Base-by-base conservation (phyloP, 2,888 invertebrate species). In the Crematogaster levior region DNA sequence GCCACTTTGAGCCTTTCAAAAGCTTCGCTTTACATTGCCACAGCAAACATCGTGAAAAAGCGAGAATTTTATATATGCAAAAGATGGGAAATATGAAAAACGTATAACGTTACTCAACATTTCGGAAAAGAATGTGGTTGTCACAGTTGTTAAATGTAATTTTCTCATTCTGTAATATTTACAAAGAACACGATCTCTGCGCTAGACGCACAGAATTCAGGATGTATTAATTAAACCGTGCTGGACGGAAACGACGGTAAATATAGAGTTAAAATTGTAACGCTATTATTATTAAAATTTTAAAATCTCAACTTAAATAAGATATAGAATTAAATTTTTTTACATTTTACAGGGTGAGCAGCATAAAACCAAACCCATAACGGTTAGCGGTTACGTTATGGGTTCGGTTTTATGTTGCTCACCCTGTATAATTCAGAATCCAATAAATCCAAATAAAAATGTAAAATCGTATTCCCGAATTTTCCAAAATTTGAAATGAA, bases 1-100 rank as follows among this genome's bases (percentile, higher is more conserved):
- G 40, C 72, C 37, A 40, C 27, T 56, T 72, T 27, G 18, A 7
- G 24, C n/a, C 24, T 72, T 56, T 72, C 72, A 43, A 3, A 24
- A 37, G n/a, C 27, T 15, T n/a, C 37, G 37, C 6, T 72, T 53
- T 72, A 12, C n/a, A 27, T n/a, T n/a, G 56, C 18, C 34, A n/a
- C 18, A 12, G 27, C 15, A 12, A 56, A 40, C 24, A 12, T 18
- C 21, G 56, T 12, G n/a, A 9, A 37, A 72, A 27, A 40, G n/a
- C 7, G 12, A n/a, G 24, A 56, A 53, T 40, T 72, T 53, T 37
- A 37, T 46, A 10, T 70, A 5, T 5, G 24, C 37, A 40, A 56
- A 27, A 27, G 34, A 53, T 18, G 15, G 12, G 37, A 70, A 24
- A 53, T 37, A 53, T 18, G 18, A 1, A 70, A 53, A 24, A 37